Evolutionary conservation across 64 coral and sea anemone genomes (phyloP), one percentile per base, ranked within the genome.

Genomic region (Hydrozoanthus tunicans): DNA sequence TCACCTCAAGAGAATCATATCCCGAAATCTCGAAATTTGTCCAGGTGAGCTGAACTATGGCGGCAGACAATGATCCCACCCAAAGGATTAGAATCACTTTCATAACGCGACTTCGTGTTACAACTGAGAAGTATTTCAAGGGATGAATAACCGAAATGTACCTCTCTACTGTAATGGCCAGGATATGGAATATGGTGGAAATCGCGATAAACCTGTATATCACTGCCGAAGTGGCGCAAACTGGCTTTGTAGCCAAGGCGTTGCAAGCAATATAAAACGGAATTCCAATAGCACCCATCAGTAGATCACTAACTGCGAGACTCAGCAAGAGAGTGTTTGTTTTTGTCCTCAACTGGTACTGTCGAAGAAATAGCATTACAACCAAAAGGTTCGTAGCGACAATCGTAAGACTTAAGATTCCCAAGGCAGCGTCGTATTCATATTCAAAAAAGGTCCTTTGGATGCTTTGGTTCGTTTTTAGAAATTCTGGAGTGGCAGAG

Each of bases 121-220:
- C 94, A 59, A 91, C 91, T 3, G 75, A 43, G 25, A 96, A 80
- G 73, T 99, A 99, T 24, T 86, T 98, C 17, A 93, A 90, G 0
- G 96, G 94, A 25, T 93, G 93, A 51, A 95, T 99, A 2, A 99
- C 96, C 5, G 92, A 93, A 10, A 95, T 89, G 59, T 99, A 99
- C 10, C 96, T 86, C n/a, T 99, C 96, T 9, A 91, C 74, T 2
- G 96, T 99, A 17, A 99, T 95, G 17, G 92, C 90, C 3, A 99
- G 81, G 4, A 99, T 99, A 61, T 99, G 96, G 71, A 91, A 93
- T 13, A 99, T 96, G 27, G 96, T 99, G n/a, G 96, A 99, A 15
- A 91, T 92, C 4, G 96, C 96, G 12, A 95, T 94, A 70, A 93
- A 93, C 12, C 96, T 93, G 63, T 99, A 99, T 4, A 93, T 78